These are phyloP conservation scores for Patella caerulea DNA, from an alignment of 2,888 invertebrate genomes.

Conservation along the genomic window DNA sequence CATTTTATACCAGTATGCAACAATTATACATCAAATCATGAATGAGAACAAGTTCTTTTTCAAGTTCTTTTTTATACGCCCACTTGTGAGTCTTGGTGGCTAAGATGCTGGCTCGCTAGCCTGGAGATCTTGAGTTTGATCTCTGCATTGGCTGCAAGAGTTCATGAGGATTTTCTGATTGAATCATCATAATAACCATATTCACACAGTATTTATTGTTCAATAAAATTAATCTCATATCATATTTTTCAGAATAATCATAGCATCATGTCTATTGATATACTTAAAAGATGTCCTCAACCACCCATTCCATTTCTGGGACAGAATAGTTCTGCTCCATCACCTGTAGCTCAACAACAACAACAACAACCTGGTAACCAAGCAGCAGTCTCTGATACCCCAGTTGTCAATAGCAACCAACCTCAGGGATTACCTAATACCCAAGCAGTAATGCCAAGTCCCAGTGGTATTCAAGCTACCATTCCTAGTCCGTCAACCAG, in stretches of 20 bases:
- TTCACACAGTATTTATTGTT: too few species aligned
- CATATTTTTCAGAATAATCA: constrained; percentile 56
- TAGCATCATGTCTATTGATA: constrained; percentile 52
- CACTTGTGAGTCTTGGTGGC: neutral
- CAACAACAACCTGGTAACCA: constrained; percentile 3
- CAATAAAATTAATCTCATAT: too few species aligned
- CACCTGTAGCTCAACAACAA: constrained; percentile 2
- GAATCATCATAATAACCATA: too few species aligned
- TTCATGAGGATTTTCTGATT: too few species aligned
- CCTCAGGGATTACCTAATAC: neutral
- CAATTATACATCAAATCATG: neutral
- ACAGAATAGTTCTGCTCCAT: neutral
- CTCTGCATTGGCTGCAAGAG: too few species aligned
- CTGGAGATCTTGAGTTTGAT: too few species aligned
- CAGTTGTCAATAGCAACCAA: neutral
- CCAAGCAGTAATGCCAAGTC: neutral
- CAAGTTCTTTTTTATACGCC: neutral
- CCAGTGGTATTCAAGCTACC: neutral
- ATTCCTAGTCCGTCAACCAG: neutral
- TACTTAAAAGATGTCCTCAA: constrained; percentile 59
- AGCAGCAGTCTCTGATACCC: constrained; percentile 10
- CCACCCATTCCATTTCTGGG: constrained; percentile 64
- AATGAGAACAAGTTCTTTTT: neutral
- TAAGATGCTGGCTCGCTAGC: too few species aligned
- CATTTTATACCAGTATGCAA: neutral